These are phyloP conservation scores for Pelvicachromis taeniatus DNA, from an alignment of 2,113 vertebrate species.

Conservation along the genomic window DNA sequence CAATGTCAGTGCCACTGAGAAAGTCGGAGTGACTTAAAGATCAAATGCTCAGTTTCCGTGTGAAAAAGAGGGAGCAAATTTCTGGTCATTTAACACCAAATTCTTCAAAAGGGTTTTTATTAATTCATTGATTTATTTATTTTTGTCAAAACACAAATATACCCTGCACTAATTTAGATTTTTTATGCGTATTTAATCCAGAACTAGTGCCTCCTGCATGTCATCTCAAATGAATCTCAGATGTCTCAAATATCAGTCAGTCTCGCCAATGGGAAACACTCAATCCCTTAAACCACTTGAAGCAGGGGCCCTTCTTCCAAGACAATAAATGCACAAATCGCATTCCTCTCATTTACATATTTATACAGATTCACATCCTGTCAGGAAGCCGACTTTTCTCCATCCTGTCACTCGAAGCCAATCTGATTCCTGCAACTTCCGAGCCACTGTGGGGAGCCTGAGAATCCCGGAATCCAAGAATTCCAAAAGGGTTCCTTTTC, in stretches of 20 bases:
- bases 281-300: not conserved
- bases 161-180: not conserved
- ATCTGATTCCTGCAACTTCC: constrained; percentile 34
- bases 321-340: not conserved
- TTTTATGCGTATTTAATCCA: not conserved
- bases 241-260: not conserved
- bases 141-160: not conserved
- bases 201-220: not conserved
- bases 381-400: constrained; percentile 27
- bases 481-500: constrained; percentile 38
- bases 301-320: not conserved
- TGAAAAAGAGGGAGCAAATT: not conserved
- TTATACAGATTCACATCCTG: constrained; percentile 35
- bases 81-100: not conserved
- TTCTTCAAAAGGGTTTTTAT: not conserved
- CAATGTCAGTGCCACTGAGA: not conserved
- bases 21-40: not conserved
- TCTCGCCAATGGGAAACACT: not conserved
- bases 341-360: constrained; percentile 11
- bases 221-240: not conserved
- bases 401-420: constrained; percentile 28
- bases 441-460: constrained; percentile 6
- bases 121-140: too few relatives aligned
- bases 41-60: not conserved
- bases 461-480: constrained; percentile 37